Percentiles rank a stretch among this genome's conserved stretches.
Conservation (phyloP, 2,888 invertebrate species). For the Drosophila rellima region DNA sequence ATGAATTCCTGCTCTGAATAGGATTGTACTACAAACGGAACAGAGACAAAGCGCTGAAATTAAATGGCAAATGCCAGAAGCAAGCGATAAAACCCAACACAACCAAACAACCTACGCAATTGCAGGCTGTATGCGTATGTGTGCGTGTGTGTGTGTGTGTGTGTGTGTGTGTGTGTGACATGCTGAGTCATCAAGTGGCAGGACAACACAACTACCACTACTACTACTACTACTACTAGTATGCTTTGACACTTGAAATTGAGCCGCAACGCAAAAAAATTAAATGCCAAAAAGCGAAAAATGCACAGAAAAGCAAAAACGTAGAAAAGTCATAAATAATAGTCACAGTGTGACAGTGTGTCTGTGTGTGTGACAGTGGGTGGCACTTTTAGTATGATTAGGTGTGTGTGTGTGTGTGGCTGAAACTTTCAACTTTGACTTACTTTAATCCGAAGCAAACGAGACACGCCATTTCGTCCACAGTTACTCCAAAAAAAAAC, state of each 20-base stretch:
- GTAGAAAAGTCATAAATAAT: constrained; percentile 77
- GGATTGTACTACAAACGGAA: constrained; percentile 30
- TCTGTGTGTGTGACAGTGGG: constrained; percentile 14
- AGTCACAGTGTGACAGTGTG: constrained; percentile 44
- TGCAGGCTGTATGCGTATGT: constrained; percentile 26
- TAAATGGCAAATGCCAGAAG: constrained; percentile 56
- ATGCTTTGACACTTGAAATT: constrained; percentile 75
- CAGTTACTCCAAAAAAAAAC: constrained; percentile 7
- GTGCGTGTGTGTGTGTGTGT: constrained; percentile 5
- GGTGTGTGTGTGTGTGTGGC: constrained; percentile 10
- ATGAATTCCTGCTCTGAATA: constrained; percentile 14
- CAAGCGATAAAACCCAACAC: constrained; percentile 30
- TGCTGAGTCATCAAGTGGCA: constrained; percentile 72
- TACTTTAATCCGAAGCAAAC: constrained; percentile 30
- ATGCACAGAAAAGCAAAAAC: constrained; percentile 70
- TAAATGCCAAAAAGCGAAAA: constrained; percentile 73
- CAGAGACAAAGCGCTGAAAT: constrained; percentile 43
- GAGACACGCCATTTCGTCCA: constrained; percentile 25
- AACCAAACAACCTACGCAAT: constrained; percentile 32
- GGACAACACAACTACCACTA: constrained; percentile 27
- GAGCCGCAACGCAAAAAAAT: constrained; percentile 64
- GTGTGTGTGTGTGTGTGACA: constrained; percentile 22
- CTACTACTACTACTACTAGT: constrained; percentile 6
- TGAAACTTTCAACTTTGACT: constrained; percentile 57
- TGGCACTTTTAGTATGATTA: constrained; percentile 18